Base-by-base conservation (phyloP, 2,888 invertebrate species). In the Diarsia mendica region DNA sequence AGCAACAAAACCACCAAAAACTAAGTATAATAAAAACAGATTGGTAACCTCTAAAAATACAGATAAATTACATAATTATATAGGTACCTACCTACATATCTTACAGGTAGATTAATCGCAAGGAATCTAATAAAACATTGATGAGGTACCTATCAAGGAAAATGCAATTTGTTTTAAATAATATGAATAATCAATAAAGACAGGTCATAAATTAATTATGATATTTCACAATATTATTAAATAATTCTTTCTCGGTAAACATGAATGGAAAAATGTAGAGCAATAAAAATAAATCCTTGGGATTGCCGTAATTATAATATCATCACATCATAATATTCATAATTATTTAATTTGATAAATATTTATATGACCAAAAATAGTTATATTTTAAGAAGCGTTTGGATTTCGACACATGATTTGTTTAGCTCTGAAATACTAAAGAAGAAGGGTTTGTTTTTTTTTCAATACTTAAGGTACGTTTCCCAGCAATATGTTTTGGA, bases 91-190 rank as follows among this genome's bases (percentile, higher is more conserved):
- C 28, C 28, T 28, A 10, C 20, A 70, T 49, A 11, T 44, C 51
- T 0, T 33, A 28, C 28, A 48, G 13, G 48, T 65, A 58, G 28
- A 28, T 46, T 20, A 58, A 77, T 13, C 20, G 18, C 15, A 44
- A 61, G 2, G 13, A 20, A 10, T 49, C 15, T 33, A 67, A 49
- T 44, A 67, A 77, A 44, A 75, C 39, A 66, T 13, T 18, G 13
- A 20, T 44, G 20, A 65, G 2, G 11, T 51, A n/a, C n/a, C n/a
- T n/a, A 13, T 72, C 80, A 78, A 78, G 73, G 80, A 61, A 61
- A 65, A 39, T 13, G 6, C 28, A 10, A 72, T 77, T 65, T 46
- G 28, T 66, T 80, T 72, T 33, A 39, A 72, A 79, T 72, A 39
- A 58, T 33, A 23, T 64, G 8, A 60, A 77, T 77, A 49, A 49